Conservation (phyloP, 1,140 invertebrate species). For the Wiebesia pumilae region DNA sequence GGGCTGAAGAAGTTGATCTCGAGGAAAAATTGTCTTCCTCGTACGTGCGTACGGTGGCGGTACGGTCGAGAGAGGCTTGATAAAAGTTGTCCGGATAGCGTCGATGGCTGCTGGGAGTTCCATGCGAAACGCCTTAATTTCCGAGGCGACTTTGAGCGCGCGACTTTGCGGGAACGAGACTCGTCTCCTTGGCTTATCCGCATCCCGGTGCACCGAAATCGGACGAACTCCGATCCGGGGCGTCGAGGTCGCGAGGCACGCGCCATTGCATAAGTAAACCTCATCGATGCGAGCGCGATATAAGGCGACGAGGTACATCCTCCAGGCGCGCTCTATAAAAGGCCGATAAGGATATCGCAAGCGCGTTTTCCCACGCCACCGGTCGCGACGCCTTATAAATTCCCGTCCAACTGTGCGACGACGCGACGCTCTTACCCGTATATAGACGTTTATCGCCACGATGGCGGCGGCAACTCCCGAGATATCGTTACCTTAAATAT, state of each 20-base stretch:
- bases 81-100: slow-evolving; percentile 2
- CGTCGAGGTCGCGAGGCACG: not conserved
- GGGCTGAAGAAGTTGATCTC: not conserved
- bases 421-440: not conserved
- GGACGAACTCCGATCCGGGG: not conserved
- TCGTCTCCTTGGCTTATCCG: not conserved
- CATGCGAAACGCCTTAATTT: not conserved
- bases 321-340: not conserved
- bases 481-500: not conserved
- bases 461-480: not conserved
- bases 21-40: slow-evolving; percentile 4
- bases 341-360: slow-evolving; percentile 39
- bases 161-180: not conserved
- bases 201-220: too few species aligned
- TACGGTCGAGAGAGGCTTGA: not conserved
- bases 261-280: slow-evolving; percentile 38
- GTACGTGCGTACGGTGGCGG: too few species aligned
- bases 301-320: not conserved
- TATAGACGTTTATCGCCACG: not conserved
- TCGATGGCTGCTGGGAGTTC: not conserved
- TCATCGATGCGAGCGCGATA: not conserved
- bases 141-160: not conserved
- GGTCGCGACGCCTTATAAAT: slow-evolving; percentile 22
- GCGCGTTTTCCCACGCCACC: not conserved
- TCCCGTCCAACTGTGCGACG: not conserved